Evolutionary conservation across 2,113 vertebrate species (phyloP), one percentile per base, ranked within the genome.

Genomic region (Argyrosomus japonicus): DNA sequence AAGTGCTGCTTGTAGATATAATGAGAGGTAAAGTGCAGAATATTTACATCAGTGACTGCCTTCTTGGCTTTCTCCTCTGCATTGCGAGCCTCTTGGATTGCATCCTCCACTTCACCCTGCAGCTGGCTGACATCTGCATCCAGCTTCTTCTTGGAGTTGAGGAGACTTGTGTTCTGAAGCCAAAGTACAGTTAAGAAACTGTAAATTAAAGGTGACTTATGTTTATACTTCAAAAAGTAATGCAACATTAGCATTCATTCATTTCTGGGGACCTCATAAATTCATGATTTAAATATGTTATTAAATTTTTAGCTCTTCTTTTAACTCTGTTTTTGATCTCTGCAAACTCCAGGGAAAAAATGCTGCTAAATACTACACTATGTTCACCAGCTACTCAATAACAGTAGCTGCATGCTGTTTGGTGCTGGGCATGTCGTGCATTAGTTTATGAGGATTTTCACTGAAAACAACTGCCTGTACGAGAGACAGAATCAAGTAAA

Each of bases 91-190:
- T 96, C 95, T 74, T 96, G 94, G 60, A 92, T 56, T 1, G 94
- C 87, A 6, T 95, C 94, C 54, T 96, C 94, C 81, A 96, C 87
- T 77, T 96, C 94, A 0, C 70, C 85, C 89, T 96, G 94, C 72
- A 94, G 93, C 19, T 95, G 94, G 83, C 90, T 92, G 32, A 95
- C 81, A 75, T 95, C 95, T 15, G 90, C 80, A 62, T 96, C 94
- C 81, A 96, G 85, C 84, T 96, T 96, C 84, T 90, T 96, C 89
- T 96, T 96, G 36, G 94, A 91, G 63, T 95, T 96, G 63, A 95
- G 91, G 54, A 96, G 92, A 69, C 93, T 93, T 0, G 92, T 94
- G 76, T 95, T 96, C 96, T 96, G 47, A 6, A 81, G 68, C 6
- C 21, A 77, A 68, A 36, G 6, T 0, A 83, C 2, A 18, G 32